Evolutionary conservation across 1,140 invertebrate species (phyloP).

Genomic region (Tenebrio molitor): DNA sequence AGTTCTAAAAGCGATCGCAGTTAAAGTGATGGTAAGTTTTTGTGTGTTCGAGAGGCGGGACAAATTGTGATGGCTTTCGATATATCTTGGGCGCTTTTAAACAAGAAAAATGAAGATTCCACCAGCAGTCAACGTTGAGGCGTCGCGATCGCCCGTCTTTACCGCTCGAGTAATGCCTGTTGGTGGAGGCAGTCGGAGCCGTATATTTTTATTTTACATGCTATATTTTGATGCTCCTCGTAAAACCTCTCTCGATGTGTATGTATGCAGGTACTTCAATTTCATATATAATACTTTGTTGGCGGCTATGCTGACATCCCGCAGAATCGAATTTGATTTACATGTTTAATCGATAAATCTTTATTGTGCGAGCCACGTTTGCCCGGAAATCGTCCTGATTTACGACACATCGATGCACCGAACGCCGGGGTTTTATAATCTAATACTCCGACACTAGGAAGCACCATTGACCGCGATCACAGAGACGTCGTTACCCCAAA

Average conservation of each 20-base stretch:
- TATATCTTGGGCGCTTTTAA: slow-evolving; percentile 28
- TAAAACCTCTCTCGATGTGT: slow-evolving; percentile 26
- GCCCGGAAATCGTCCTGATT: slow-evolving; percentile 30
- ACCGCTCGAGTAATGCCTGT: slow-evolving; percentile 26
- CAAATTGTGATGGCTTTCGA: slow-evolving; percentile 35
- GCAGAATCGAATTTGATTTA: slow-evolving; percentile 39
- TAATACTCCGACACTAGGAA: slow-evolving; percentile 14
- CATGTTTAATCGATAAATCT: slow-evolving; percentile 40
- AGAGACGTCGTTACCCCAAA: not conserved
- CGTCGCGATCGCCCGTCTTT: slow-evolving; percentile 31
- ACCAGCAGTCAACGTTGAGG: slow-evolving; percentile 2
- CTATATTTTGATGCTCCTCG: slow-evolving; percentile 24
- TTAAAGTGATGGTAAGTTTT: slow-evolving; percentile 33
- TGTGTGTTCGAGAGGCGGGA: slow-evolving; percentile 32
- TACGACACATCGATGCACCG: slow-evolving; percentile 18
- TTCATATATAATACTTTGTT: slow-evolving; percentile 41
- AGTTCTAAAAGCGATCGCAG: slow-evolving; percentile 15
- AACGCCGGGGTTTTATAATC: slow-evolving; percentile 23
- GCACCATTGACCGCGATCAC: not conserved
- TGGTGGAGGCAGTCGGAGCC: not conserved
- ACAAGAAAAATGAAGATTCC: slow-evolving; percentile 31
- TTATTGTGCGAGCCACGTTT: slow-evolving; percentile 34
- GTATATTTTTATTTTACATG: slow-evolving; percentile 38
- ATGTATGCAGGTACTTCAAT: slow-evolving; percentile 37
- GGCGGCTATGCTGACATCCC: slow-evolving; percentile 33